Evolutionary conservation across 2,888 invertebrate genomes (phyloP).

Genomic region (Arctia plantaginis): DNA sequence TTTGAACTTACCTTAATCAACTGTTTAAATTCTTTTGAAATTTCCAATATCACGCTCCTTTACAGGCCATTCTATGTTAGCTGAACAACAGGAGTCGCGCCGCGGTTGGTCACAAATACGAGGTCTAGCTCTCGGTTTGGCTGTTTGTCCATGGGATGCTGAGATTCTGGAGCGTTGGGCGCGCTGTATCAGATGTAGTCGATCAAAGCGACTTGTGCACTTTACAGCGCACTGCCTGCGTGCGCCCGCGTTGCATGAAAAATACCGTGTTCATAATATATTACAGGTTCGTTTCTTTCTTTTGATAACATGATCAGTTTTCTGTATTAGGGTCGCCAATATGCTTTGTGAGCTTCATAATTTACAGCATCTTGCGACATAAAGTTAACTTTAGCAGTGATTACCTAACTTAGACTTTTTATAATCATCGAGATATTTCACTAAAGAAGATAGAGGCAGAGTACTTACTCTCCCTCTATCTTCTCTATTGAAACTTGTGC

Average conservation of each 20-base stretch:
- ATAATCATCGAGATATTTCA: no score
- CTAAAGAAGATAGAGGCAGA: no score
- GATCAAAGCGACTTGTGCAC: slow-evolving; percentile 68
- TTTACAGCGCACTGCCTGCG: slow-evolving; percentile 78
- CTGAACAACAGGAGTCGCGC: slow-evolving; percentile 72
- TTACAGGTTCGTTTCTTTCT: slow-evolving; percentile 64
- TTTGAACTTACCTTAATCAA: no score
- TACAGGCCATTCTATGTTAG: slow-evolving; percentile 80
- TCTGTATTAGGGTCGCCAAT: neutral
- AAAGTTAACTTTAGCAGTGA: no score
- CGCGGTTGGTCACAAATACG: slow-evolving; percentile 69
- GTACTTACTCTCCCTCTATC: no score
- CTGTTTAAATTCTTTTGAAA: neutral
- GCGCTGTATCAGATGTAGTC: slow-evolving; percentile 67
- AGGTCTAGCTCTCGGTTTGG: slow-evolving; percentile 71
- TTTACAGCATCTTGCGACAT: no score
- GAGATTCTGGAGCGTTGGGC: slow-evolving; percentile 74
- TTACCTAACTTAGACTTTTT: no score
- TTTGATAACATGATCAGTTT: neutral
- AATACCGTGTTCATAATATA: slow-evolving; percentile 75
- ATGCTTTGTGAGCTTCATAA: neutral
- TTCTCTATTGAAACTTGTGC: no score
- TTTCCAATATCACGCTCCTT: neutral
- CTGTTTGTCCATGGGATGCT: slow-evolving; percentile 78
- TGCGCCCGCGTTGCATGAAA: slow-evolving; percentile 75